phyloP scores from a whole-genome alignment of 2,888 invertebrate genomes.

The Ashinkailepas kermadecensis region DNA sequence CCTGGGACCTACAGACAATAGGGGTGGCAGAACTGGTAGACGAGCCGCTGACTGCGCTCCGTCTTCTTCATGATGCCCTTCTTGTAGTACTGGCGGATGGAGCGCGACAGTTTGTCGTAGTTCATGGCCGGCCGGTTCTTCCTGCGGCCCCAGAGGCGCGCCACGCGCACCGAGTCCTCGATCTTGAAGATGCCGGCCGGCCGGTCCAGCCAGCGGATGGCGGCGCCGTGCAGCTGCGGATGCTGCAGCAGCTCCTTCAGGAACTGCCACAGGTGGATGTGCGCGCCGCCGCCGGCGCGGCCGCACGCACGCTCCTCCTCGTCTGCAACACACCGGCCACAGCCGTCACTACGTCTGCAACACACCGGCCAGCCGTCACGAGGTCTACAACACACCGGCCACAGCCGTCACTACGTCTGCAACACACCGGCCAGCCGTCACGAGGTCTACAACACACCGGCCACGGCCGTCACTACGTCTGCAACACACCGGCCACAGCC shows the following conservation, averaged over 20 bases:
- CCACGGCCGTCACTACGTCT: too few relatives aligned
- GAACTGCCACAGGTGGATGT: conserved; percentile 98
- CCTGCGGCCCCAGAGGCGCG: conserved; percentile 93
- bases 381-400: too few relatives aligned
- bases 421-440: too few relatives aligned
- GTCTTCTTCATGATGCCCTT: conserved; percentile 99
- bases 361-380: too few relatives aligned
- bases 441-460: too few relatives aligned
- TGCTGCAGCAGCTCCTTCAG: conserved; percentile 86
- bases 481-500: too few relatives aligned
- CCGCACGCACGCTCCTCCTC: neutral
- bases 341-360: too few relatives aligned
- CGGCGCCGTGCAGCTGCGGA: conserved; percentile 80
- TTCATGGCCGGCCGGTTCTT: conserved; percentile 99
- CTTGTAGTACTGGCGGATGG: conserved; percentile 97
- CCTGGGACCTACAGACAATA: conserved; percentile 62
- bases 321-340: neutral
- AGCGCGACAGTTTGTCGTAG: conserved; percentile 96
- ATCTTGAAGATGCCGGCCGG: conserved; percentile 95
- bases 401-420: too few relatives aligned
- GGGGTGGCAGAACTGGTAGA: conserved; percentile 97
- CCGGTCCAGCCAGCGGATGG: conserved; percentile 95
- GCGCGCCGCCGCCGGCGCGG: conserved; percentile 47
- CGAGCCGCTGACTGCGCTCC: conserved; percentile 91
- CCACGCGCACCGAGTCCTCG: conserved; percentile 94